Base-by-base conservation (phyloP, 2,888 invertebrate genomes). In the Scotopteryx bipunctaria region DNA sequence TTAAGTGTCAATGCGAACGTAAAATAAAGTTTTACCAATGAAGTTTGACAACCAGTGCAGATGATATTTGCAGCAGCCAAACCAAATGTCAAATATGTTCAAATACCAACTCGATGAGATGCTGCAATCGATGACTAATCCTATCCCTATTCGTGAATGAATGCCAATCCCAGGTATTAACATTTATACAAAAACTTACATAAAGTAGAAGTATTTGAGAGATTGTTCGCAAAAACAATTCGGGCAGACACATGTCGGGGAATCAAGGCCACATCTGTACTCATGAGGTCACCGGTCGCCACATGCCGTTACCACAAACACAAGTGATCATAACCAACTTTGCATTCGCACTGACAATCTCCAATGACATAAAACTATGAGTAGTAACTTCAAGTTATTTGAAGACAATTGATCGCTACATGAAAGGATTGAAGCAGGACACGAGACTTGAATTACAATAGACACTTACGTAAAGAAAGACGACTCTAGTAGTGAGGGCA, bases 241-340 rank as follows among this genome's bases (percentile, higher is more conserved):
- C 64, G 31, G 44, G 42, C 13, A 49, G 49, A 45, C 48, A 51
- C 62, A 78, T 78, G 55, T 66, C 64, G 53, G 48, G 46, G 41
- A 48, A 44, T 49, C 56, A 60, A 63, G 58, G 62, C 48, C 57
- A 60, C 52, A 59, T 57, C 50, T 62, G 59, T 57, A 43, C 37
- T 57, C 55, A 51, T 74, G 71, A 80, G 73, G 73, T 75, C 76
- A 76, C 67, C 60, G 45, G 53, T 56, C 66, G 68, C 67, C 66
- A 63, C 69, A 67, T 63, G 54, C 43, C 60, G 36, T 43, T 37
- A 42, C 54, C 45, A 54, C 55, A 42, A 58, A 68, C 74, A 84
- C 83, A 78, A 80, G 81, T 73, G 80, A 67, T 69, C 67, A 62
- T 58, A 71, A 62, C 71, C 69, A 65, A 63, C 66, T 72, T 63